Base-by-base conservation (phyloP, 1,140 invertebrate species). In the Psix sp. region DNA sequence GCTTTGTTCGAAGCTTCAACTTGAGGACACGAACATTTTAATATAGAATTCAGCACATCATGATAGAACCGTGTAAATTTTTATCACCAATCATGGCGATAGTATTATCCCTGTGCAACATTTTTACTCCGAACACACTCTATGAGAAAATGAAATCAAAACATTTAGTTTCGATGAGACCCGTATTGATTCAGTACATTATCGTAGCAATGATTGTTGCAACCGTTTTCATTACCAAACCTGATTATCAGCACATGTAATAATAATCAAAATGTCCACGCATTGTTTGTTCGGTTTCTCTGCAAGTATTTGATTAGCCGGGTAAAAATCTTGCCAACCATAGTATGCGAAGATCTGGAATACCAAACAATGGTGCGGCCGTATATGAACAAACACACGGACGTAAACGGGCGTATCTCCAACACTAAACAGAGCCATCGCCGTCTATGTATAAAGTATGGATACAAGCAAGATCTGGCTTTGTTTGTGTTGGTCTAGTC, bases 401-500 rank as follows among this genome's bases (percentile, higher is more conserved):
- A 48, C 42, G 54, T 54, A 54, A 70, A 48, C 43, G 21, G 21
- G 39, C 9, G 15, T 46, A 39, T 18, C 20, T 52, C 36, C 17
- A 60, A 49, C 40, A 49, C 51, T 63, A 60, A 71, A 57, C 49
- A 42, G 48, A 49, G 24, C 31, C 38, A 45, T 49, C 38, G 56
- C 52, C 62, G 54, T n/a, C n/a, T 51, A 46, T 43, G 21, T 14
- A 43, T 59, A 59, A 66, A 40, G 40, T 63, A 63, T 63, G 63
- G 65, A 60, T 57, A 42, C 35, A 49, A 48, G 48, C 60, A 56
- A 60, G 42, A 66, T 65, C 54, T n/a, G 9, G 42, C 35, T 56
- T 60, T 70, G 66, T 70, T 72, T 67, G 67, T 67, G 51, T 72
- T 73, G 65, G 65, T 63, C 46, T 54, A 70, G 60, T 65, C 70